phyloP scores from a whole-genome alignment of 2,888 invertebrate species.

The Cerceris rybyensis region DNA sequence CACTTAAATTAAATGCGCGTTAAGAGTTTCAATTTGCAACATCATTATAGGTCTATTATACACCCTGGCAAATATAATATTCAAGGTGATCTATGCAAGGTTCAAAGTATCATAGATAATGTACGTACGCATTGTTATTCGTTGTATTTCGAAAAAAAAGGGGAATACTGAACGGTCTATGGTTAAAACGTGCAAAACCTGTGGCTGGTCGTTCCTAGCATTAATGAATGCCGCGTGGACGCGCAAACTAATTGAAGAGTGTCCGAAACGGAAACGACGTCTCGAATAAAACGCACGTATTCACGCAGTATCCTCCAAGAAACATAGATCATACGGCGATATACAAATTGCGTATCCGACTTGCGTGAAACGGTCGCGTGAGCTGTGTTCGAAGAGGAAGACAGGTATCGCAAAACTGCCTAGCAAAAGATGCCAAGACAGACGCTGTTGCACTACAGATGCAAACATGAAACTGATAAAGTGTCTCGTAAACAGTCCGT shows the following conservation, averaged over 20 bases:
- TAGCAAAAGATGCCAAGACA: neutral
- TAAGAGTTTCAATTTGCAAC: too few species aligned
- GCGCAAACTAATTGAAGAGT: constrained; percentile 48
- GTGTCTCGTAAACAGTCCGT: constrained; percentile 5
- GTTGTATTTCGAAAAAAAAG: neutral
- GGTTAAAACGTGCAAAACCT: constrained; percentile 19
- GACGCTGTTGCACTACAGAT: neutral
- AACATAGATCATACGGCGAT: constrained; percentile 12
- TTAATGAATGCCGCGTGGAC: constrained; percentile 55
- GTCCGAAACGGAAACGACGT: constrained; percentile 43
- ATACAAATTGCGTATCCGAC: neutral
- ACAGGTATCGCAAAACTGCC: neutral
- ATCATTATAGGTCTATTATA: too few species aligned
- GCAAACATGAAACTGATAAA: constrained; percentile 5
- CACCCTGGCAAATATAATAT: too few species aligned
- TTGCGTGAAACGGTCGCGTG: constrained; percentile 4
- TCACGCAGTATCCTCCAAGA: constrained; percentile 1
- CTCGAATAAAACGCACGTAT: constrained; percentile 15
- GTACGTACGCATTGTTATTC: too few species aligned
- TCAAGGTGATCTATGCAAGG: too few species aligned
- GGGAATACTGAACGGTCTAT: constrained; percentile 9
- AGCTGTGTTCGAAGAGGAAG: neutral
- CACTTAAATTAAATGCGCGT: too few species aligned
- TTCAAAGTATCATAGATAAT: too few species aligned
- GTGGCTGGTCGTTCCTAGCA: constrained; percentile 9